Evolutionary conservation across 2,797 vertebrate genomes (phyloP).

Genomic region (Brachyalestes nurse): DNA sequence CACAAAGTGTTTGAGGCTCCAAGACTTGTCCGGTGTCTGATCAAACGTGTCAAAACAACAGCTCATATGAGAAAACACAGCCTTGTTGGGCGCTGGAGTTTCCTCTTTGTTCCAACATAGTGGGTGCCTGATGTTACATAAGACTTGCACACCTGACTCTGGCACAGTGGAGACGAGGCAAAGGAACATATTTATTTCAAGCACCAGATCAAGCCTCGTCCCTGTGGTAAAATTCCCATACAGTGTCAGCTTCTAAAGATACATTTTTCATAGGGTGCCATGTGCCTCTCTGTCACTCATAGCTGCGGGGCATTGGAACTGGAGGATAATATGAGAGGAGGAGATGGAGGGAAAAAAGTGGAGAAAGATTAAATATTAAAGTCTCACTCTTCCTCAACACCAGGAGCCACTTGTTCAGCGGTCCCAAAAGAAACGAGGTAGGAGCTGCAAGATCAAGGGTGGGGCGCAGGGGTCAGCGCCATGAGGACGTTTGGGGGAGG

Average conservation of each 20-base stretch:
- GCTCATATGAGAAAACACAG: conserved; percentile 3
- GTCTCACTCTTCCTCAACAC: conserved; percentile 60
- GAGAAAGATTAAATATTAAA: conserved; percentile 76
- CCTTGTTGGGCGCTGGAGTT: conserved; percentile 3
- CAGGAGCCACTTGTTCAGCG: conserved; percentile 56
- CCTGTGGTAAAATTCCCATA: conserved; percentile 60
- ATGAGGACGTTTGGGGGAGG: conserved; percentile 27
- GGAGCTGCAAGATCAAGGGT: conserved; percentile 49
- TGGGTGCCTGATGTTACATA: conserved; percentile 42
- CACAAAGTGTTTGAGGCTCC: conserved; percentile 18
- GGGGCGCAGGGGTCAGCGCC: conserved; percentile 43
- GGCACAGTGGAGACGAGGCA: conserved; percentile 23
- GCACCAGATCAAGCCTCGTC: conserved; percentile 59
- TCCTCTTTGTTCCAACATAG: conserved; percentile 43
- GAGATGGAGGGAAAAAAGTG: conserved; percentile 48
- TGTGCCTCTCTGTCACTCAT: conserved; percentile 70
- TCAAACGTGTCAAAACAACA: conserved; percentile 38
- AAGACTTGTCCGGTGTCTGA: conserved; percentile 33
- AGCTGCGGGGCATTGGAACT: conserved; percentile 69
- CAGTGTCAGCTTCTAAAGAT: conserved; percentile 64
- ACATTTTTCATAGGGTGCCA: conserved; percentile 67
- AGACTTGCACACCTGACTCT: conserved; percentile 46
- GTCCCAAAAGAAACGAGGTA: conserved; percentile 54
- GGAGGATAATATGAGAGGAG: conserved; percentile 61
- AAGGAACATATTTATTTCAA: conserved; percentile 69